Evolutionary conservation across 2,888 invertebrate genomes (phyloP).

Genomic region (Lochmaea capreae): DNA sequence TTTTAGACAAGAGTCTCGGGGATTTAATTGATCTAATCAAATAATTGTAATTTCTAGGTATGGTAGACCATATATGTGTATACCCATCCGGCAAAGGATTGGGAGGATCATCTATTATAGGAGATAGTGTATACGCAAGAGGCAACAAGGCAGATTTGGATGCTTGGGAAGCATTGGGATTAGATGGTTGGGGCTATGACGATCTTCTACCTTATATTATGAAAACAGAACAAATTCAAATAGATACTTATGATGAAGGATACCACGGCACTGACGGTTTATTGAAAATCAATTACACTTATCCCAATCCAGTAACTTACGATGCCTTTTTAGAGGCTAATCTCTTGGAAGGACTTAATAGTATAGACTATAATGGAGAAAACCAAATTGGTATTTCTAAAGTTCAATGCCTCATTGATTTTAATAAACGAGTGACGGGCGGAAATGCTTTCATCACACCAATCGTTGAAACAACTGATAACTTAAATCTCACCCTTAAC

Average conservation of each 20-base stretch:
- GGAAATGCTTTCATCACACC: slow-evolving; percentile 73
- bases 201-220: slow-evolving; percentile 65
- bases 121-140: slow-evolving; percentile 87
- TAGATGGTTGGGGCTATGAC: slow-evolving; percentile 65
- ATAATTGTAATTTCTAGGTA: slow-evolving; percentile 34
- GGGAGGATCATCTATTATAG: slow-evolving; percentile 85
- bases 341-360: slow-evolving; percentile 68
- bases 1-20: too few relatives aligned
- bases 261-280: slow-evolving; percentile 29
- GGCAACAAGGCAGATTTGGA: slow-evolving; percentile 87
- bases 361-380: slow-evolving; percentile 74
- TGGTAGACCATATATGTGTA: slow-evolving; percentile 68
- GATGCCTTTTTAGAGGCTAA: slow-evolving; percentile 64
- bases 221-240: slow-evolving; percentile 28
- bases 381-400: slow-evolving; percentile 71
- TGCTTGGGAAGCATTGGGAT: slow-evolving; percentile 83
- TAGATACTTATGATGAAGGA: slow-evolving; percentile 9
- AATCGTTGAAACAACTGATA: slow-evolving; percentile 65
- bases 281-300: slow-evolving; percentile 24
- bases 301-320: slow-evolving; percentile 16
- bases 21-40: too few relatives aligned
- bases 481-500: slow-evolving; percentile 70
- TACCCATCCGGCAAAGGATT: slow-evolving; percentile 73
- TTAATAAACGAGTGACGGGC: slow-evolving; percentile 71
- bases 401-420: slow-evolving; percentile 71